These are phyloP conservation scores for Vombatus ursinus DNA, from an alignment of 2,113 vertebrate species.

Conservation along the genomic window DNA sequence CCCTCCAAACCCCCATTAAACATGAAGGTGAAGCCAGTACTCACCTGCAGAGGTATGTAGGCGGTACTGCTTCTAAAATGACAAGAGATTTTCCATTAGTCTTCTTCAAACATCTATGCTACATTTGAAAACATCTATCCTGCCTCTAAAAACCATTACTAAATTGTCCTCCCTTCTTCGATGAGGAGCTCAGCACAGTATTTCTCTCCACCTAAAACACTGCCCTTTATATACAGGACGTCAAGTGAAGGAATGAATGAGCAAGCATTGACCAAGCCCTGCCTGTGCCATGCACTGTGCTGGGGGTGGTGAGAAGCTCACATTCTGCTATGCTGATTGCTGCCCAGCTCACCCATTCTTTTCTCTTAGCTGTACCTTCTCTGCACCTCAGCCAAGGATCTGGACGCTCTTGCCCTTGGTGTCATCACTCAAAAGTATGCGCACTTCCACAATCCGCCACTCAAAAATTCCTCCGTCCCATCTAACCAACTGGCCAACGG, in stretches of 20 bases:
- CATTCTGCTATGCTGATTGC: too few species aligned
- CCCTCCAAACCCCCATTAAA: too few species aligned
- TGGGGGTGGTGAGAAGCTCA: background rate
- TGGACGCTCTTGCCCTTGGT: background rate
- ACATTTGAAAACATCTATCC: constrained; percentile 54
- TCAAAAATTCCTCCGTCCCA: background rate
- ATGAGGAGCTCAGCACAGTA: background rate
- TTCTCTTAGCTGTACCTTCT: background rate
- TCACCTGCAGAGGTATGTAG: constrained; percentile 81
- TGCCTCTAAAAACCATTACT: constrained; percentile 58
- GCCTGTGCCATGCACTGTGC: background rate
- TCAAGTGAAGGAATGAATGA: background rate
- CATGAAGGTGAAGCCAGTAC: constrained; percentile 24
- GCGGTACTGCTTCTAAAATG: constrained; percentile 79
- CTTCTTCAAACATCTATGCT: constrained; percentile 50
- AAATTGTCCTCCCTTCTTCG: background rate
- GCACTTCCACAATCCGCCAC: background rate
- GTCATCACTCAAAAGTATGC: background rate
- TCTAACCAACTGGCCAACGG: background rate
- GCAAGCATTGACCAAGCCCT: background rate
- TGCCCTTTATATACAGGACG: background rate
- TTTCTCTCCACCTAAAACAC: background rate
- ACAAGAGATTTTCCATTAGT: constrained; percentile 60
- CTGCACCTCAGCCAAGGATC: background rate
- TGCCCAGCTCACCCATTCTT: too few species aligned